These are phyloP conservation scores for Tragopan temminckii DNA, from an alignment of 2,797 vertebrate genomes.

Conservation along the genomic window DNA sequence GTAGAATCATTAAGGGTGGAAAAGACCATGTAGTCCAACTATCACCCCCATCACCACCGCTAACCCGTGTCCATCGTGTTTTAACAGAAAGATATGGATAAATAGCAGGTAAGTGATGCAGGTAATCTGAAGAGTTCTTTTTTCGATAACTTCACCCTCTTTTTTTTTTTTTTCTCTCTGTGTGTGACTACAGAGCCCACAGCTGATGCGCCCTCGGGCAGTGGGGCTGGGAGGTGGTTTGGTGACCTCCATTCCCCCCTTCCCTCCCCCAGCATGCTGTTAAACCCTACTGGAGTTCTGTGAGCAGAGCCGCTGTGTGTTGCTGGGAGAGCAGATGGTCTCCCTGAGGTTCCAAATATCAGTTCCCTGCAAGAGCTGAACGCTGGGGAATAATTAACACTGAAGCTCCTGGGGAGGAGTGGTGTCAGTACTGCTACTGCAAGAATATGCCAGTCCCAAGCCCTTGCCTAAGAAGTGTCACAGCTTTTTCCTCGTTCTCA, in stretches of 20 bases:
- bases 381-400: constrained; percentile 6
- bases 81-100: background rate
- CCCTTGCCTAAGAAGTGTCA: rapidly evolving
- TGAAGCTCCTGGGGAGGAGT: background rate
- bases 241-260: constrained; percentile 17
- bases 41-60: too few relatives aligned
- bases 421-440: background rate
- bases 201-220: rapidly evolving
- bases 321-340: constrained; percentile 66
- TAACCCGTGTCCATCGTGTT: background rate
- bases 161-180: background rate
- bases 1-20: too few relatives aligned
- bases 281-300: background rate
- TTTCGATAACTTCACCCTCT: background rate
- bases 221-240: background rate
- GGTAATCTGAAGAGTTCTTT: background rate
- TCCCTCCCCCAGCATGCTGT: background rate
- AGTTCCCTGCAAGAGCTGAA: background rate
- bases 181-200: background rate
- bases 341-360: constrained; percentile 21
- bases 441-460: background rate
- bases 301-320: background rate
- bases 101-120: background rate
- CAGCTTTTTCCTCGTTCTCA: background rate
- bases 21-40: too few relatives aligned